Evolutionary conservation across 1,140 invertebrate genomes (phyloP), one percentile per base, ranked within the genome.

Genomic region (Arion vulgaris): DNA sequence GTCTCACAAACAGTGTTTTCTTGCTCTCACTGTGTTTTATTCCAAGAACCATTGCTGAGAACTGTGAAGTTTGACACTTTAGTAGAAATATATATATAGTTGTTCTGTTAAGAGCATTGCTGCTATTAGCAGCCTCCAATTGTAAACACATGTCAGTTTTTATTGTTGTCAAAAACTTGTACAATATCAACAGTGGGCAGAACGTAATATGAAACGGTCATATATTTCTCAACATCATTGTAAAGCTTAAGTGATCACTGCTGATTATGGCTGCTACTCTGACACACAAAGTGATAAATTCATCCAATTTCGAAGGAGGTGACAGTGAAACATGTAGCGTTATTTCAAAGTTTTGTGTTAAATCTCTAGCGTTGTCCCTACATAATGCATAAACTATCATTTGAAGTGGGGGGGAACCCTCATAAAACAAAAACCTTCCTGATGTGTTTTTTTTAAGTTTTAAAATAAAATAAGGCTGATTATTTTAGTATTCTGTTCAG

Each of bases 21-120:
- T 53, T n/a, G 11, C 34, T n/a, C 51, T n/a, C 1, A n/a, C 2
- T 75, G 4, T 72, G 26, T 41, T 39, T 72, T 39, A 41, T 75
- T 49, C 41, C 41, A 75, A 75, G 62, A 66, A 66, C 19, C 11
- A 7, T 51, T 75, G 34, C 68, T 34, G n/a, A 53, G 26, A 68
- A 78, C 76, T 28, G 57, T 78, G 76, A 78, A 68, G 1, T 66
- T 78, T 78, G 53, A 78, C 76, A 78, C 76, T 78, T n/a, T n/a
- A n/a, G n/a, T n/a, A n/a, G n/a, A n/a, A n/a, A 39, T 34, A 45
- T 4, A 9, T n/a, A 19, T 28, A 41, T 39, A 41, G 23, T n/a
- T 73, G 19, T 73, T 73, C 23, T 28, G 7, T n/a, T 38, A 73
- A 73, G 71, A 34, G 32, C 36, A 23, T 71, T 71, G 26, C 28